A percentile compares a stretch with the other conserved stretches of the same genome.
Conservation (phyloP, 2,797 vertebrate species). For the Mormyrops boulengeri region DNA sequence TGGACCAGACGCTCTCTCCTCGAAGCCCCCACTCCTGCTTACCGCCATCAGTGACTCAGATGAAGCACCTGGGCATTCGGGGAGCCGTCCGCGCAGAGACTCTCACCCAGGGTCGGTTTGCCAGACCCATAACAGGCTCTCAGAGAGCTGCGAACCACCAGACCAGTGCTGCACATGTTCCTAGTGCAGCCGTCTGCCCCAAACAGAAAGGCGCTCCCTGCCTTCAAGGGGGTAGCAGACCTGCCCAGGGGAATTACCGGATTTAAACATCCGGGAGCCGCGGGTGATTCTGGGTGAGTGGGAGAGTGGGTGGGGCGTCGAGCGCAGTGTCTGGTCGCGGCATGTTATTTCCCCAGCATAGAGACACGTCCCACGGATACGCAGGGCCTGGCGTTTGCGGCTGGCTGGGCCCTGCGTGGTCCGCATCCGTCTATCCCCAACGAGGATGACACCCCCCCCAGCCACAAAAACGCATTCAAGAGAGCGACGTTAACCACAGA, state of each 20-base stretch:
- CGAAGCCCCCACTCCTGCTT: background rate
- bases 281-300: background rate
- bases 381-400: slow-evolving; percentile 25
- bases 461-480: slow-evolving; percentile 78
- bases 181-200: background rate
- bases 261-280: background rate
- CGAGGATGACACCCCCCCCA: slow-evolving; percentile 64
- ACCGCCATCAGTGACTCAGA: no score
- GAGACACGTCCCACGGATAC: slow-evolving; percentile 40
- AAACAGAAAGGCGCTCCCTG: background rate
- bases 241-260: background rate
- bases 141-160: background rate
- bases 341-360: slow-evolving; percentile 39
- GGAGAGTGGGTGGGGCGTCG: background rate
- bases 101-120: background rate
- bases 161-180: background rate
- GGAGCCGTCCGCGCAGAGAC: background rate
- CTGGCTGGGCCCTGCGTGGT: slow-evolving; percentile 56
- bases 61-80: background rate
- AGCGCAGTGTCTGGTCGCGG: slow-evolving; percentile 44
- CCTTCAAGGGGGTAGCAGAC: background rate
- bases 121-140: background rate
- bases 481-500: slow-evolving; percentile 62
- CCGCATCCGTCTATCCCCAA: slow-evolving; percentile 70
- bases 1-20: slow-evolving; percentile 65